A percentile compares a stretch with the other conserved stretches of the same genome.
These are phyloP conservation scores for Parotocinclus haroldoi DNA, from an alignment of 2,797 vertebrate genomes.

Conservation along the genomic window DNA sequence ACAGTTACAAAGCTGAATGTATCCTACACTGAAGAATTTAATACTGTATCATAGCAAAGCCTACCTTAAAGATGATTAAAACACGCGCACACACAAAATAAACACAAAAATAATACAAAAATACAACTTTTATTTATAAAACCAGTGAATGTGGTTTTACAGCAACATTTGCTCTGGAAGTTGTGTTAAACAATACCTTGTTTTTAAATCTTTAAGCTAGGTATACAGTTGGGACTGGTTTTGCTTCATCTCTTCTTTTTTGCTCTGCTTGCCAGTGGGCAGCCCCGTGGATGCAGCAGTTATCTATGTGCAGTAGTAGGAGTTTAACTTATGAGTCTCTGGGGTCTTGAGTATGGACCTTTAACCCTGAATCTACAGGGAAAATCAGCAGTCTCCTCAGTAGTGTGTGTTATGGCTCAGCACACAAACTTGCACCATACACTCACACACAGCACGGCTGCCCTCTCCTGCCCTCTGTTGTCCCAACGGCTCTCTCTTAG, in stretches of 20 bases:
- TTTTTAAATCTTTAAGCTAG: conserved; percentile 14
- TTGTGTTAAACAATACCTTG: too few species aligned
- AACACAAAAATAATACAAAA: too few species aligned
- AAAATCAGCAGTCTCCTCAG: conserved; percentile 27
- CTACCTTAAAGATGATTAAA: too few species aligned
- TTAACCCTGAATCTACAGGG: conserved; percentile 12
- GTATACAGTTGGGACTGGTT: conserved; percentile 11
- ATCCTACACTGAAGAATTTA: too few species aligned
- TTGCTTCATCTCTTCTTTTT: conserved; percentile 2
- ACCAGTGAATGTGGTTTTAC: too few species aligned
- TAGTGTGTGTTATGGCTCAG: conserved; percentile 14
- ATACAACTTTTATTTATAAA: too few species aligned
- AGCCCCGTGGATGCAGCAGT: conserved; percentile 13
- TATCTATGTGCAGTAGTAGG: conserved; percentile 19
- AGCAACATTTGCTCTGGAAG: not conserved
- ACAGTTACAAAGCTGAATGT: too few species aligned
- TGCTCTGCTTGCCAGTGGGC: conserved; percentile 9
- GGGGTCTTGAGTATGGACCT: conserved; percentile 20
- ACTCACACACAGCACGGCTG: conserved; percentile 20
- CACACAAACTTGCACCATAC: conserved; percentile 22
- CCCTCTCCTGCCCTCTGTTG: conserved; percentile 25
- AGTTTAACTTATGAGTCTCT: conserved; percentile 39
- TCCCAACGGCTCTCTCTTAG: conserved; percentile 43
- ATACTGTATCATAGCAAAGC: too few species aligned
- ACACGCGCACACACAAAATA: too few species aligned